Conservation (phyloP, 64 coral and sea anemone genomes). For the Montipora sp. region DNA sequence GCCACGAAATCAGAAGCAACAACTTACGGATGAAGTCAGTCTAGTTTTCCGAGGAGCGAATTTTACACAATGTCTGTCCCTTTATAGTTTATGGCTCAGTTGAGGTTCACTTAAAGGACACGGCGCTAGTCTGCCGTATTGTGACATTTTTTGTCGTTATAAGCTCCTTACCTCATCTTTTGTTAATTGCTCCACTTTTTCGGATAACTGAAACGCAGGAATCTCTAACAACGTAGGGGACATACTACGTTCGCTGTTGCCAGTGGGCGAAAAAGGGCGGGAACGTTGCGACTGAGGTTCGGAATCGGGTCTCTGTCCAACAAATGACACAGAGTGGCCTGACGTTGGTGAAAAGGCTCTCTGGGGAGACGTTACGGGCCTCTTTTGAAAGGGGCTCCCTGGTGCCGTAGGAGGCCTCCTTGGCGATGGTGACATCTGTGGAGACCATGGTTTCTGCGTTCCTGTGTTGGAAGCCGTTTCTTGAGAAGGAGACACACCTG, state of each 20-base stretch:
- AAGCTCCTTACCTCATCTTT: conserved; percentile 79
- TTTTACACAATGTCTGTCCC: too few relatives aligned
- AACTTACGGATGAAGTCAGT: too few relatives aligned
- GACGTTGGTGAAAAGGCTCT: conserved; percentile 21
- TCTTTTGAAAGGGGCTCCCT: conserved; percentile 5
- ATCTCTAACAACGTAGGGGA: conserved; percentile 81
- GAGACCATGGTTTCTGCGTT: not conserved
- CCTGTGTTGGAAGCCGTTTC: not conserved
- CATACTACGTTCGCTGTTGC: not conserved
- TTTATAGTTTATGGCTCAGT: too few relatives aligned
- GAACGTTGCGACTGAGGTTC: not conserved
- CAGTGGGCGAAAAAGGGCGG: not conserved
- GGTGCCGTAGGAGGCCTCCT: conserved; percentile 39
- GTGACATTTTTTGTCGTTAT: not conserved
- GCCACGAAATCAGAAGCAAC: too few relatives aligned
- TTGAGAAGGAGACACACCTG: not conserved
- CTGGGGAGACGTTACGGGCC: conserved; percentile 50
- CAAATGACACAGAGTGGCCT: conserved; percentile 2
- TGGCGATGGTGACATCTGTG: not conserved
- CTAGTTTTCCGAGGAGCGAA: too few relatives aligned
- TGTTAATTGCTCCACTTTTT: conserved; percentile 84
- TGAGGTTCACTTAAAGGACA: not conserved
- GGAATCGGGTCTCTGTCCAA: conserved; percentile 1
- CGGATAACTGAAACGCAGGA: conserved; percentile 62
- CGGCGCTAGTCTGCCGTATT: not conserved